A percentile compares a stretch with the other conserved stretches of the same genome.
Conservation (phyloP, 2,113 vertebrate species). For the Rhinolophus ferrumequinum region DNA sequence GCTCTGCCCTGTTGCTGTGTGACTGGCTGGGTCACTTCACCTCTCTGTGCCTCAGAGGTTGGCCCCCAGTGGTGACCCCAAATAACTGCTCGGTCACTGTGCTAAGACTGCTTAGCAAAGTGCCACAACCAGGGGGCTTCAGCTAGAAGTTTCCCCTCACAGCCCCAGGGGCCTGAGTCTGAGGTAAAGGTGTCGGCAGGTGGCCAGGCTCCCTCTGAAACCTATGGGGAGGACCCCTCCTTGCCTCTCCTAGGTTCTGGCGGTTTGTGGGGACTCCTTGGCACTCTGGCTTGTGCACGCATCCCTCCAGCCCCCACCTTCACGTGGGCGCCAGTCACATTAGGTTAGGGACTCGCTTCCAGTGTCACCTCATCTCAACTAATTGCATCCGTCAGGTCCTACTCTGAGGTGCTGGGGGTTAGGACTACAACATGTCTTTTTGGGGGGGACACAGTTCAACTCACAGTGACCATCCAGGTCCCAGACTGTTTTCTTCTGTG, state of each 20-base stretch:
- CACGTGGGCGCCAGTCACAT: not conserved
- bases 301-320: rapidly evolving
- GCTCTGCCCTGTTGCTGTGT: not conserved
- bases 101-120: not conserved
- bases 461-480: rapidly evolving
- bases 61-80: rapidly evolving
- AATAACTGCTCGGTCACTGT: rapidly evolving
- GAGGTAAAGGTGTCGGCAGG: not conserved
- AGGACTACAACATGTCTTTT: rapidly evolving
- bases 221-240: rapidly evolving
- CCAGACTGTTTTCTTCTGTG: rapidly evolving
- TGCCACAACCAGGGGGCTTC: rapidly evolving
- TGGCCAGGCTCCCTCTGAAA: rapidly evolving
- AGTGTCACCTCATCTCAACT: rapidly evolving
- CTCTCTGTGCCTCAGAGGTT: not conserved
- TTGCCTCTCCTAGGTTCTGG: not conserved
- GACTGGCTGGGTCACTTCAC: not conserved
- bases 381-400: rapidly evolving
- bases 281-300: rapidly evolving
- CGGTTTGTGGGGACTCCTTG: not conserved
- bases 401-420: rapidly evolving
- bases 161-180: not conserved
- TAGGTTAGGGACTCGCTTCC: too few relatives aligned
- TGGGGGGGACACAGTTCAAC: not conserved
- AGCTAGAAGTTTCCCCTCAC: rapidly evolving